A percentile compares a stretch with the other conserved stretches of the same genome.
Evolutionary conservation across 2,888 invertebrate species (phyloP).

Genomic region (Thereva nobilitata): DNA sequence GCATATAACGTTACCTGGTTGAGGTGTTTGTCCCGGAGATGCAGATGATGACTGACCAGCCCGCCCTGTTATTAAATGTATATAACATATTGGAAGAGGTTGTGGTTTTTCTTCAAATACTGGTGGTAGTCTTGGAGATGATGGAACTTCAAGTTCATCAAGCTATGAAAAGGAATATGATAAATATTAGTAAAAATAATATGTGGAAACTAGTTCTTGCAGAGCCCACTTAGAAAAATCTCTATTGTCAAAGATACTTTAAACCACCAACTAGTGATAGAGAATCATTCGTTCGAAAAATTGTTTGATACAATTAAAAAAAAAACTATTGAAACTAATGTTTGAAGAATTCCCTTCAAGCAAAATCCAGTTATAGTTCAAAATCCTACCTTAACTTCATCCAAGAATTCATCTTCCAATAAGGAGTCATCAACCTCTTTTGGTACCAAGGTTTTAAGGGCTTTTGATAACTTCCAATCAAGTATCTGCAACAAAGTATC

Average conservation of each 20-base stretch:
- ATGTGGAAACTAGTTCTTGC: conserved; percentile 27
- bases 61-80: conserved; percentile 55
- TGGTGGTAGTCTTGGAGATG: conserved; percentile 49
- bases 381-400: conserved; percentile 45
- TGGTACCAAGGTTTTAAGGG: conserved; percentile 15
- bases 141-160: conserved; percentile 47
- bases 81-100: conserved; percentile 57
- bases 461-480: conserved; percentile 43
- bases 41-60: conserved; percentile 54
- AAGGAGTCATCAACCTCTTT: neutral
- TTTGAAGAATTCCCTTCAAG: too few species aligned
- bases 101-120: conserved; percentile 53
- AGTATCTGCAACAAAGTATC: conserved; percentile 10
- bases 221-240: too few species aligned
- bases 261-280: too few species aligned
- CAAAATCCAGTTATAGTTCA: conserved; percentile 9
- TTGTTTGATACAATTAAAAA: too few species aligned
- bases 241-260: too few species aligned
- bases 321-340: too few species aligned
- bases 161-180: conserved; percentile 26
- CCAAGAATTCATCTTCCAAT: conserved; percentile 47
- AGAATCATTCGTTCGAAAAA: too few species aligned
- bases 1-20: conserved; percentile 49
- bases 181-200: neutral
- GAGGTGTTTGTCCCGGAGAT: conserved; percentile 56